Evolutionary conservation across 2,888 invertebrate species (phyloP).

Genomic region (Trichopoda pennipes): DNA sequence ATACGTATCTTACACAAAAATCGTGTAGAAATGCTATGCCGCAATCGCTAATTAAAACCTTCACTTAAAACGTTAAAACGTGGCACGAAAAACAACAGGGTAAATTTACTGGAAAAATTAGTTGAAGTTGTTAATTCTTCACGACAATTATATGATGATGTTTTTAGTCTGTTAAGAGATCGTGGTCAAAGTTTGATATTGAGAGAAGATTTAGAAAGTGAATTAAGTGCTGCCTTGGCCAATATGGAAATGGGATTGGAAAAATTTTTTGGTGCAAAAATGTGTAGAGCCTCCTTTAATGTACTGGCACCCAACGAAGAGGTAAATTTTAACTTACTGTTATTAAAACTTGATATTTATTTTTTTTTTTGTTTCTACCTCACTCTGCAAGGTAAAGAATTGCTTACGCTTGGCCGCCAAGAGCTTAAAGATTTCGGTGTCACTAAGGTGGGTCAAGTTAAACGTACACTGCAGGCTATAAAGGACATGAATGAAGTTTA

Average conservation of each 20-base stretch:
- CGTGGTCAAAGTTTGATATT: constrained; percentile 85
- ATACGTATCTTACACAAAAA: constrained; percentile 98
- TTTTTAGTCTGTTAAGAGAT: constrained; percentile 86
- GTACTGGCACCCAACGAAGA: constrained; percentile 80
- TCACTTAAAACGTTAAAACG: constrained; percentile 91
- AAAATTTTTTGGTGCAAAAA: constrained; percentile 84
- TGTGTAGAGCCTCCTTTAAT: constrained; percentile 80
- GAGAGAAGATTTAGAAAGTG: constrained; percentile 86
- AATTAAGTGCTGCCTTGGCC: constrained; percentile 85
- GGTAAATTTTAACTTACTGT: constrained; percentile 70
- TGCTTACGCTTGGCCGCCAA: constrained; percentile 91
- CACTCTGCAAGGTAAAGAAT: constrained; percentile 91
- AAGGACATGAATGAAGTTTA: constrained; percentile 85
- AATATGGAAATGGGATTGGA: constrained; percentile 88
- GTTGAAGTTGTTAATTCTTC: constrained; percentile 83
- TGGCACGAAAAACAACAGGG: constrained; percentile 95
- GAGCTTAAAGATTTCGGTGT: constrained; percentile 95
- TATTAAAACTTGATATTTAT: not conserved
- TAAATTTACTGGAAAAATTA: constrained; percentile 88
- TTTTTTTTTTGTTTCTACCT: constrained; percentile 28
- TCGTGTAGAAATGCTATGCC: constrained; percentile 96
- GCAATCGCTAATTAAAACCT: constrained; percentile 94
- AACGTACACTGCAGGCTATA: constrained; percentile 95
- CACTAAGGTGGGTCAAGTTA: constrained; percentile 97
- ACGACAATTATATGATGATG: constrained; percentile 86